Evolutionary conservation across 23 tunicate species (phyloP).

Genomic region (Oikopleura albicans): DNA sequence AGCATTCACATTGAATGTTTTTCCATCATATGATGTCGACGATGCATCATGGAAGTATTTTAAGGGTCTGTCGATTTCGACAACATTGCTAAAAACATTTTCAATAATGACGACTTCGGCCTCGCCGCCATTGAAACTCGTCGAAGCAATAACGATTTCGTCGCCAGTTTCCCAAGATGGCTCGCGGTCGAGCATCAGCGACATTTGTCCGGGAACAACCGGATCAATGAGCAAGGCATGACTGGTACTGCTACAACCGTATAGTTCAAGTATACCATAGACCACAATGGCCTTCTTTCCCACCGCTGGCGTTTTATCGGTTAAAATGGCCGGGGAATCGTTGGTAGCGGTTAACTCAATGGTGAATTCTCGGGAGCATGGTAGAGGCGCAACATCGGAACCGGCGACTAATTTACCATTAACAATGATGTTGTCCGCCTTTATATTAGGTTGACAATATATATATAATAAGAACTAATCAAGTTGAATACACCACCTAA

Average conservation of each 20-base stretch:
- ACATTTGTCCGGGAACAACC: conserved; percentile 26
- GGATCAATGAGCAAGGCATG: conserved; percentile 46
- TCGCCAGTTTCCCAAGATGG: conserved; percentile 56
- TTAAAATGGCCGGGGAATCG: neutral
- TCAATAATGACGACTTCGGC: neutral
- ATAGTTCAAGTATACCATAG: neutral
- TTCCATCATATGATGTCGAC: conserved; percentile 6
- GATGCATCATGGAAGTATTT: conserved; percentile 33
- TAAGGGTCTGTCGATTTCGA: conserved; percentile 24
- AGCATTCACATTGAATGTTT: conserved; percentile 25
- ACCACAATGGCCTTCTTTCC: conserved; percentile 5
- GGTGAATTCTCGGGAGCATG: neutral
- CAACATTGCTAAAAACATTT: conserved; percentile 24
- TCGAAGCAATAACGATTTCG: conserved; percentile 72
- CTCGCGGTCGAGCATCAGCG: conserved; percentile 21
- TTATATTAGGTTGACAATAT: too few relatives aligned
- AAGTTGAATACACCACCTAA: too few relatives aligned
- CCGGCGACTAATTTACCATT: neutral
- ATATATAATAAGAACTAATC: too few relatives aligned
- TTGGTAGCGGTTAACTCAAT: neutral
- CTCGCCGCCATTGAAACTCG: conserved; percentile 10
- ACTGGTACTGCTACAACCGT: neutral
- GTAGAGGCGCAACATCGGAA: neutral
- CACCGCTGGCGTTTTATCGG: neutral
- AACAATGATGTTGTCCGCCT: neutral